Conservation (phyloP, 2,113 vertebrate species). For the Nicator chloris region DNA sequence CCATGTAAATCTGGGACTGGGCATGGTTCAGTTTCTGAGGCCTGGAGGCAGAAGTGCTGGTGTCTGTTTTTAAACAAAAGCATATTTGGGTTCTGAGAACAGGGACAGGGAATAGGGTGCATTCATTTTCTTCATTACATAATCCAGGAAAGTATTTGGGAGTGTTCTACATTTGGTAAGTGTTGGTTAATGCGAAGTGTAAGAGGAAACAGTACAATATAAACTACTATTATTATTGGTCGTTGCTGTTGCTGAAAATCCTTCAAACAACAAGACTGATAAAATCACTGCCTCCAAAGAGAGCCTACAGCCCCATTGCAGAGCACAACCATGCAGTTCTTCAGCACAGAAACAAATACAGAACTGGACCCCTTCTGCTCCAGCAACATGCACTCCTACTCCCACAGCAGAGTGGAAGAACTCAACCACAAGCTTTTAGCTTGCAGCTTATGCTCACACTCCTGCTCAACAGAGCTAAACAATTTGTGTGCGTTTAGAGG, state of each 20-base stretch:
- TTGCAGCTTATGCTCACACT: background rate
- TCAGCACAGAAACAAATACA: background rate
- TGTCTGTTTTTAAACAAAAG: conserved; percentile 43
- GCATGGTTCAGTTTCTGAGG: conserved; percentile 17
- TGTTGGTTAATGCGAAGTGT: background rate
- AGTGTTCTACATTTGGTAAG: conserved; percentile 41
- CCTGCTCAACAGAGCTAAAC: background rate
- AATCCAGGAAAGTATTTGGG: conserved; percentile 56
- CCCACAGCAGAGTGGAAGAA: background rate
- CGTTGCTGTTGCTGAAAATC: background rate
- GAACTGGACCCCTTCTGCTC: background rate
- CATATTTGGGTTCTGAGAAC: conserved; percentile 60
- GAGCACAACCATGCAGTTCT: rapidly evolving
- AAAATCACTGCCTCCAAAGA: background rate
- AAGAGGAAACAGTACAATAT: conserved; percentile 17
- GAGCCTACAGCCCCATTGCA: background rate
- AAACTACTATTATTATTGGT: background rate
- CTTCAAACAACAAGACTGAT: background rate
- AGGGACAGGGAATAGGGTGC: conserved; percentile 32
- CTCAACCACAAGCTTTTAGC: background rate
- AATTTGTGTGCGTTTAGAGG: background rate
- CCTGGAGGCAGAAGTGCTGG: conserved; percentile 4
- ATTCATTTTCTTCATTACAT: conserved; percentile 32
- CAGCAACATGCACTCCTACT: background rate
- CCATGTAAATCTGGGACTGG: conserved; percentile 3